phyloP scores from a whole-genome alignment of 1,140 invertebrate species.

The Capitella teleta region DNA sequence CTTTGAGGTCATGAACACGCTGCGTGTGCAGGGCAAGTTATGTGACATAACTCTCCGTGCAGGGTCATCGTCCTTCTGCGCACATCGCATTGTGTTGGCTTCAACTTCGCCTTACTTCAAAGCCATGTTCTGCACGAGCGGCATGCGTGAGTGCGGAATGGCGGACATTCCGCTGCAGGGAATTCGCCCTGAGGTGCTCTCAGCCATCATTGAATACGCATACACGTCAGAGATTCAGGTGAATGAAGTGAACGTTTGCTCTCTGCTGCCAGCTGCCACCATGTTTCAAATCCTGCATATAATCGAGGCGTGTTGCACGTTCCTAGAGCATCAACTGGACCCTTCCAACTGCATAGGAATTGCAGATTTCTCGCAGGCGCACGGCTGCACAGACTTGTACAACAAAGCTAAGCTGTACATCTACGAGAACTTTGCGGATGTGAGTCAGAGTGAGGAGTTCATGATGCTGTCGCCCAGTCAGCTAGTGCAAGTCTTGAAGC shows the following conservation, averaged over 20 bases:
- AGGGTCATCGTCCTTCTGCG: slow-evolving; percentile 26
- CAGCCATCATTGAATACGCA: slow-evolving; percentile 73
- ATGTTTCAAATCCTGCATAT: slow-evolving; percentile 89
- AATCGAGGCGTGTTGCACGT: slow-evolving; percentile 79
- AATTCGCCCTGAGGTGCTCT: slow-evolving; percentile 74
- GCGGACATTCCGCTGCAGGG: slow-evolving; percentile 71
- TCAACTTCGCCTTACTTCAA: slow-evolving; percentile 54
- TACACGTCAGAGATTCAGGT: slow-evolving; percentile 79
- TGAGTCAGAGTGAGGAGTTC: slow-evolving; percentile 83
- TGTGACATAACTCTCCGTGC: slow-evolving; percentile 47
- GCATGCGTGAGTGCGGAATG: slow-evolving; percentile 79
- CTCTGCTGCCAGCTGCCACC: slow-evolving; percentile 75
- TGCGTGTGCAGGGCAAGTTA: slow-evolving; percentile 75
- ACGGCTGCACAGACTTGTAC: slow-evolving; percentile 70
- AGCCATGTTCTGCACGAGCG: slow-evolving; percentile 85
- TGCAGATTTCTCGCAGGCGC: slow-evolving; percentile 79
- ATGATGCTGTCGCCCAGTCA: slow-evolving; percentile 67
- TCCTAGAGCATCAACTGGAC: slow-evolving; percentile 77
- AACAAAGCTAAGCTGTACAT: slow-evolving; percentile 80
- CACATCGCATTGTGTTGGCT: slow-evolving; percentile 38
- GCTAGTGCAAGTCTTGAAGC: slow-evolving; percentile 64
- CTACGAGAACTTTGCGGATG: slow-evolving; percentile 76
- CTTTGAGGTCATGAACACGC: slow-evolving; percentile 77
- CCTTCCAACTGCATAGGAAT: slow-evolving; percentile 89
- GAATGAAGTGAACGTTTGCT: slow-evolving; percentile 81